Conservation (phyloP, 1,140 invertebrate genomes). For the Episyrphus balteatus region DNA sequence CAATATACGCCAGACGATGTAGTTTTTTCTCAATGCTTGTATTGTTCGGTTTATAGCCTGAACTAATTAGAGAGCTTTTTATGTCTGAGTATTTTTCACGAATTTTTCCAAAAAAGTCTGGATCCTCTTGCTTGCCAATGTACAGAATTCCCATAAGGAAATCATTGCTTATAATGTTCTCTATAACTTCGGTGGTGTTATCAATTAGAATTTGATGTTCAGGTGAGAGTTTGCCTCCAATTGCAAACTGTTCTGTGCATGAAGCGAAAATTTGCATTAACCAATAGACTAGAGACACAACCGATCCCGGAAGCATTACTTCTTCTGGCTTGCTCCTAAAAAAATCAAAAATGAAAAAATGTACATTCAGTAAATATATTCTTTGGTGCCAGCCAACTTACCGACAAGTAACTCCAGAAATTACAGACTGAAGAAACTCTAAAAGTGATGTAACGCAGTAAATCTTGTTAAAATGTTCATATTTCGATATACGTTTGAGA, state of each 20-base stretch:
- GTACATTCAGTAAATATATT: background rate
- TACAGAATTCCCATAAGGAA: slow-evolving; percentile 74
- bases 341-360: background rate
- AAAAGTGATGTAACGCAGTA: slow-evolving; percentile 78
- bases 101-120: slow-evolving; percentile 22
- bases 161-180: slow-evolving; percentile 58
- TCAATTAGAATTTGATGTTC: slow-evolving; percentile 54
- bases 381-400: slow-evolving; percentile 6
- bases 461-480: slow-evolving; percentile 76
- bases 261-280: slow-evolving; percentile 66
- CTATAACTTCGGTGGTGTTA: slow-evolving; percentile 56
- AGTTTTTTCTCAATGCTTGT: slow-evolving; percentile 19
- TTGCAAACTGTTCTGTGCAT: slow-evolving; percentile 42
- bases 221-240: slow-evolving; percentile 38
- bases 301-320: slow-evolving; percentile 58
- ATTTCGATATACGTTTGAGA: slow-evolving; percentile 76
- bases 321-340: slow-evolving; percentile 71
- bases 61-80: slow-evolving; percentile 24
- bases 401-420: slow-evolving; percentile 49
- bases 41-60: slow-evolving; percentile 19
- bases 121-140: slow-evolving; percentile 63
- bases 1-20: slow-evolving; percentile 27
- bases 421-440: slow-evolving; percentile 73
- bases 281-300: slow-evolving; percentile 69
- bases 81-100: slow-evolving; percentile 24